Evolutionary conservation across 2,888 invertebrate genomes (phyloP).

Genomic region (Leptura quadrifasciata): DNA sequence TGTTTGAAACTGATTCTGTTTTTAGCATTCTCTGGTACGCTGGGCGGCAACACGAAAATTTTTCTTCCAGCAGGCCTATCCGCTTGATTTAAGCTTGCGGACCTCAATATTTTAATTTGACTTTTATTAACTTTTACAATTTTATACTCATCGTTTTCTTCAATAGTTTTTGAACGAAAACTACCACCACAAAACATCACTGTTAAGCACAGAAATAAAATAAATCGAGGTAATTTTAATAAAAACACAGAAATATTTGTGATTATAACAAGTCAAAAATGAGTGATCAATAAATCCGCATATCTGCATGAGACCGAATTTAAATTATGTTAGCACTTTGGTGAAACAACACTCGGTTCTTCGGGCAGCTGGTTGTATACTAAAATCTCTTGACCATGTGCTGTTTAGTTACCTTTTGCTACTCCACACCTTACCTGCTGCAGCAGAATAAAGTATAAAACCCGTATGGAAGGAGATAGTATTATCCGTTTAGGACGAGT

Average conservation of each 20-base stretch:
- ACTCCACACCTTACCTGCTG: slow-evolving; percentile 61
- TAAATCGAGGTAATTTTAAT: neutral
- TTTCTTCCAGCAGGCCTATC: slow-evolving; percentile 57
- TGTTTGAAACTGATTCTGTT: slow-evolving; percentile 50
- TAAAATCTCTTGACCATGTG: slow-evolving; percentile 65
- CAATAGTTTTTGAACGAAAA: slow-evolving; percentile 68
- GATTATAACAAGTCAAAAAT: neutral
- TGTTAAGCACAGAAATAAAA: slow-evolving; percentile 18
- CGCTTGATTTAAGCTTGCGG: slow-evolving; percentile 62
- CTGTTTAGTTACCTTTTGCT: slow-evolving; percentile 57
- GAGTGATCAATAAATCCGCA: slow-evolving; percentile 11
- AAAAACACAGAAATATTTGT: neutral
- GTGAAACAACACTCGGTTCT: slow-evolving; percentile 44
- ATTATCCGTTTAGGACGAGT: neutral
- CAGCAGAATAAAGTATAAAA: slow-evolving; percentile 34
- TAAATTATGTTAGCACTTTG: slow-evolving; percentile 27
- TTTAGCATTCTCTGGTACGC: slow-evolving; percentile 58
- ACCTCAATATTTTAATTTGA: slow-evolving; percentile 66
- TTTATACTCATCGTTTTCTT: slow-evolving; percentile 68
- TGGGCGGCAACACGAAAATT: slow-evolving; percentile 65
- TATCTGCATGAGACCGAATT: slow-evolving; percentile 6
- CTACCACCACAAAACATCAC: slow-evolving; percentile 71
- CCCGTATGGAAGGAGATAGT: slow-evolving; percentile 23
- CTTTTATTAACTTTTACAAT: slow-evolving; percentile 67
- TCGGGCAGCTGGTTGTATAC: slow-evolving; percentile 58